These are phyloP conservation scores for Centrocercus urophasianus DNA, from an alignment of 2,113 vertebrate genomes.

Conservation along the genomic window DNA sequence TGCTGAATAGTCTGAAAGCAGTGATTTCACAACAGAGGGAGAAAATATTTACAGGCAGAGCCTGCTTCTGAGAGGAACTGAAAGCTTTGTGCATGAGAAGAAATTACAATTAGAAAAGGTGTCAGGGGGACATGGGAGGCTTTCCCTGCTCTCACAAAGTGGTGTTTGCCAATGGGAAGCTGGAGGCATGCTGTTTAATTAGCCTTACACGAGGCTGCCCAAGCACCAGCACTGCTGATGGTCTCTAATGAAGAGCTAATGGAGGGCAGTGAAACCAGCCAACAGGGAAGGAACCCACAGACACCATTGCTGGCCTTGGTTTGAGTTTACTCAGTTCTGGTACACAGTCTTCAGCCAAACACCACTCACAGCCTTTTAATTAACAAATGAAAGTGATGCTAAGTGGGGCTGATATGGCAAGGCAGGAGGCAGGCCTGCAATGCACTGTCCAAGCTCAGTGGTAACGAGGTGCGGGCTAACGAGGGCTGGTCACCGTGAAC, in stretches of 20 bases:
- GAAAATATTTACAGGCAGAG: neutral
- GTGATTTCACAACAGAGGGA: neutral
- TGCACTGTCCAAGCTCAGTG: too few species aligned
- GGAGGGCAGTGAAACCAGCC: neutral
- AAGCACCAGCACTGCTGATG: neutral
- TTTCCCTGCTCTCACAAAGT: neutral
- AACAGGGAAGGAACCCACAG: neutral
- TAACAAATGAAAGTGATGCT: neutral
- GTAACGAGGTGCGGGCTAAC: accelerated
- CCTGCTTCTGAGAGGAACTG: neutral
- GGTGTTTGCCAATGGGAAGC: neutral
- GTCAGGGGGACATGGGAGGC: neutral
- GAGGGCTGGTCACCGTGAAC: accelerated
- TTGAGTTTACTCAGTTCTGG: neutral
- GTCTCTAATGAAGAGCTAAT: neutral
- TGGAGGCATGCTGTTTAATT: neutral
- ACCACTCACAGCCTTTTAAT: neutral
- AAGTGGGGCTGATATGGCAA: neutral
- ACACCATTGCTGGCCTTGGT: neutral
- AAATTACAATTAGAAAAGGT: neutral
- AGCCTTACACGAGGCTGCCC: neutral
- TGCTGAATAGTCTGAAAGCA: neutral
- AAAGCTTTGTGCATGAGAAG: neutral
- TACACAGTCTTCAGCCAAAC: neutral
- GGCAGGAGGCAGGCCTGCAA: neutral